Percentiles rank a stretch among this genome's conserved stretches.
These are phyloP conservation scores for Apostichopus japonicus DNA, from an alignment of 35 echinoderm and acorn worm species.

Conservation along the genomic window DNA sequence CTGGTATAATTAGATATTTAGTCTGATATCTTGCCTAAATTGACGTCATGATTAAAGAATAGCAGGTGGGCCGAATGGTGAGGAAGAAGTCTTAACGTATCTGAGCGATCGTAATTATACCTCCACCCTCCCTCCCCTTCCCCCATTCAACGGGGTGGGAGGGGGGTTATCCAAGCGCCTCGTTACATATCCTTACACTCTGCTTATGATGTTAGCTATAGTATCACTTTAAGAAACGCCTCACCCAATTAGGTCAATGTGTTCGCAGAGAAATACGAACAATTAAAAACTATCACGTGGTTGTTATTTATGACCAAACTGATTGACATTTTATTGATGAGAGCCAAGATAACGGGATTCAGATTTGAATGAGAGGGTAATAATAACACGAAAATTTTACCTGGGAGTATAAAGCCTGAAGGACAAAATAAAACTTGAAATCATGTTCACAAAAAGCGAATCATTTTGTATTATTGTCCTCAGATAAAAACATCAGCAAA, in stretches of 20 bases:
- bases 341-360: background rate
- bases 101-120: no score
- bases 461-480: no score
- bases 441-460: background rate
- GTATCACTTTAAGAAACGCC: background rate
- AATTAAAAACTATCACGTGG: background rate
- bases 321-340: background rate
- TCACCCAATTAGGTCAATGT: background rate
- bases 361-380: background rate
- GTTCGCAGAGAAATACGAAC: background rate
- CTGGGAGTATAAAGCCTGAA: background rate
- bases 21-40: no score
- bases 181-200: no score
- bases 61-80: no score
- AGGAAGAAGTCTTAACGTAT: no score
- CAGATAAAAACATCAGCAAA: no score
- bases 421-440: background rate
- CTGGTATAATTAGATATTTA: no score
- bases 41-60: no score
- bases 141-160: no score
- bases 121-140: no score
- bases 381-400: background rate
- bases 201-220: background rate
- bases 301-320: background rate
- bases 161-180: no score